Evolutionary conservation across 64 coral and sea anemone species (phyloP).

Genomic region (Pocillopora damicornis): DNA sequence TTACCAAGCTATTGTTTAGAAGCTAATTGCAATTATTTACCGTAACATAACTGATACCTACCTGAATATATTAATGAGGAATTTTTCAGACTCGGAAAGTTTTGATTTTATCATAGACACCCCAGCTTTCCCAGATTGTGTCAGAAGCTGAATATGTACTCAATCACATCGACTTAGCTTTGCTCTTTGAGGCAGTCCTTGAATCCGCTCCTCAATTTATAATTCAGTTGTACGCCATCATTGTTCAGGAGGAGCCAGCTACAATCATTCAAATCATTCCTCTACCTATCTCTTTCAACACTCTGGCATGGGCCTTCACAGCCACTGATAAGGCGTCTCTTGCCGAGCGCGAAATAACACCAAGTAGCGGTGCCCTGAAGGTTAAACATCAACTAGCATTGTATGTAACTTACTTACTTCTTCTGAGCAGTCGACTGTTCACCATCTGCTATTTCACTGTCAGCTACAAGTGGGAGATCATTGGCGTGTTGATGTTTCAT

Average conservation of each 20-base stretch:
- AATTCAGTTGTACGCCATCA: slow-evolving; percentile 1
- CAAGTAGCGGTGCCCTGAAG: not conserved
- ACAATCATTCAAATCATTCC: slow-evolving; percentile 17
- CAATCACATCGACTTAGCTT: not conserved
- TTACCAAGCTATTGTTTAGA: too few species aligned
- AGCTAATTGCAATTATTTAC: too few species aligned
- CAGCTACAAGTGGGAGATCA: not conserved
- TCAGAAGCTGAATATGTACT: not conserved
- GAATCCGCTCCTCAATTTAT: slow-evolving; percentile 39
- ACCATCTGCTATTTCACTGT: not conserved
- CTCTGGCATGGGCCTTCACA: slow-evolving; percentile 9
- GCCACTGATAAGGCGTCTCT: not conserved
- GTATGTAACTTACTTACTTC: not conserved
- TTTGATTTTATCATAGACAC: too few species aligned
- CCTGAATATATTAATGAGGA: too few species aligned
- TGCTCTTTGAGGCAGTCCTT: not conserved
- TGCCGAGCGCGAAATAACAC: not conserved
- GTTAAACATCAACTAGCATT: not conserved
- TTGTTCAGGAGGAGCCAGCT: slow-evolving; percentile 10
- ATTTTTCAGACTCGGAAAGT: too few species aligned
- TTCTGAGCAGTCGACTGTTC: not conserved
- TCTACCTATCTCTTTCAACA: not conserved
- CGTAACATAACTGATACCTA: too few species aligned
- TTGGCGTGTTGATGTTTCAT: not conserved
- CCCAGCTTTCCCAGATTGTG: too few species aligned